Evolutionary conservation across 1,140 invertebrate genomes (phyloP).

Genomic region (Hestina assimilis): DNA sequence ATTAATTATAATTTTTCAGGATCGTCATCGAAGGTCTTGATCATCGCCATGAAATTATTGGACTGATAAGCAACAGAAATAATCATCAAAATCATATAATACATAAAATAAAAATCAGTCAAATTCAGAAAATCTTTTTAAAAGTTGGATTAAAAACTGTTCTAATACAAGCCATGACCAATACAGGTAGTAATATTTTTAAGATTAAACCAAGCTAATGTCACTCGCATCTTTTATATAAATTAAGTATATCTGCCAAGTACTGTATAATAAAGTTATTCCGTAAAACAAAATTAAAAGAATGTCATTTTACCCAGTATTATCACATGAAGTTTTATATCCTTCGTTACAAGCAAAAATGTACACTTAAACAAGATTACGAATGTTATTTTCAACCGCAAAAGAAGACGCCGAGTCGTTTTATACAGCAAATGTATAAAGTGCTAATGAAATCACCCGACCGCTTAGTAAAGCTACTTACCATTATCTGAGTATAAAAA

Average conservation of each 20-base stretch:
- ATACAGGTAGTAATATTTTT: too few species aligned
- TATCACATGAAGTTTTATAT: conserved; percentile 31
- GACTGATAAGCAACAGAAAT: too few species aligned
- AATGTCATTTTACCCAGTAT: conserved; percentile 32
- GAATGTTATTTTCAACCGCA: conserved; percentile 35
- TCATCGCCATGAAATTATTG: too few species aligned
- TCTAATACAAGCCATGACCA: too few species aligned
- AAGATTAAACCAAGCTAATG: neutral
- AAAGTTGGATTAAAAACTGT: too few species aligned
- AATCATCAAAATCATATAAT: too few species aligned
- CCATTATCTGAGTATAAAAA: conserved; percentile 56
- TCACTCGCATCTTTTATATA: neutral
- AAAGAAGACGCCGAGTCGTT: conserved; percentile 36
- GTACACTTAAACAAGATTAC: conserved; percentile 54
- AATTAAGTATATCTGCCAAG: neutral
- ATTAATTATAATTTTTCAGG: too few species aligned
- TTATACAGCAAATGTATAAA: conserved; percentile 59
- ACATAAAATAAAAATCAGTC: too few species aligned
- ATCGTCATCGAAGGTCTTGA: too few species aligned
- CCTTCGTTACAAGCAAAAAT: conserved; percentile 34
- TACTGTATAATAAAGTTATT: conserved; percentile 19
- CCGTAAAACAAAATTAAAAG: conserved; percentile 22
- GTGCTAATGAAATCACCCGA: conserved; percentile 52
- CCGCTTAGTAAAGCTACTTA: conserved; percentile 51
- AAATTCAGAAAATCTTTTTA: too few species aligned